These are phyloP conservation scores for Macheiramphus alcinus DNA, from an alignment of 2,113 vertebrate species.

Conservation along the genomic window DNA sequence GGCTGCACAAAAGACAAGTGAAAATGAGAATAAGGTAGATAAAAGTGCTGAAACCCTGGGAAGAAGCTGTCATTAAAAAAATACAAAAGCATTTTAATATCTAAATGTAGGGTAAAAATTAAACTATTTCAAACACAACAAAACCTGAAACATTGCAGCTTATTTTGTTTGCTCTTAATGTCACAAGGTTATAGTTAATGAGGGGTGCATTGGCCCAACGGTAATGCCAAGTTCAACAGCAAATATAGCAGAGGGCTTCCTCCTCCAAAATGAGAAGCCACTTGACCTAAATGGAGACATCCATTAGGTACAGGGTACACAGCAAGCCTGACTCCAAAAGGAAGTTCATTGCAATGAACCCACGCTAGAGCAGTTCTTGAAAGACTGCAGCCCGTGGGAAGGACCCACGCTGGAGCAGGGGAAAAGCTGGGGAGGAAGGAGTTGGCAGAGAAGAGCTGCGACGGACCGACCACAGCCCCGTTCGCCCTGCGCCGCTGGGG, in stretches of 20 bases:
- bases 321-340: background rate
- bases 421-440: background rate
- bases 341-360: background rate
- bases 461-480: background rate
- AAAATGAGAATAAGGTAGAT: background rate
- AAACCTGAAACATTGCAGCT: background rate
- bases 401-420: background rate
- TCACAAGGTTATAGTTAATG: accelerated
- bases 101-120: background rate
- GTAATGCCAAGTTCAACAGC: background rate
- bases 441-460: background rate
- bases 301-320: background rate
- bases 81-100: background rate
- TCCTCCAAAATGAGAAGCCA: background rate
- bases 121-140: background rate
- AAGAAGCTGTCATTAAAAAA: background rate
- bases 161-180: background rate
- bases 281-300: background rate
- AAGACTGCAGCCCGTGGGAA: background rate
- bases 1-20: background rate
- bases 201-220: background rate
- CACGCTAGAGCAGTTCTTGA: accelerated
- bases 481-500: background rate
- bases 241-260: background rate
- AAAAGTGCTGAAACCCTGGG: background rate